Percentiles rank a stretch among this genome's conserved stretches.
These are phyloP conservation scores for Leptoteleia sp. DNA, from an alignment of 1,140 invertebrate species.

Conservation along the genomic window DNA sequence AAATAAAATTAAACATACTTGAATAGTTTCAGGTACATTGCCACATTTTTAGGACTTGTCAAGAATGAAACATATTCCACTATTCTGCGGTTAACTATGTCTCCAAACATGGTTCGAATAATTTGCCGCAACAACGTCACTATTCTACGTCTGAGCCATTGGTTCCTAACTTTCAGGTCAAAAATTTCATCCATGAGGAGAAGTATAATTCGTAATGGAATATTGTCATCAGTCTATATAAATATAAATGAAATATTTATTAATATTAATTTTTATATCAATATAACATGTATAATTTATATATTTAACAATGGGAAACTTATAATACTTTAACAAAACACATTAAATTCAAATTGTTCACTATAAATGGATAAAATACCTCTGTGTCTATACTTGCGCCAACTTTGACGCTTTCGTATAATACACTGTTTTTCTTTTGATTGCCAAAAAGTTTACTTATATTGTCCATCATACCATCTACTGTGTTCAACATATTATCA, in stretches of 20 bases:
- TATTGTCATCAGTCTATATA: conserved; percentile 88
- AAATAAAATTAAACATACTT: conserved; percentile 84
- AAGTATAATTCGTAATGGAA: conserved; percentile 92
- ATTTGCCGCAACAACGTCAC: conserved; percentile 90
- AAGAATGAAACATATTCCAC: conserved; percentile 94
- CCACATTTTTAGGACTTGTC: conserved; percentile 94
- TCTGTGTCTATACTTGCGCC: conserved; percentile 84
- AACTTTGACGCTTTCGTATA: conserved; percentile 83
- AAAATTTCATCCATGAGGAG: conserved; percentile 95
- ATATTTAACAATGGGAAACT: too few relatives aligned
- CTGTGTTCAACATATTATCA: conserved; percentile 89
- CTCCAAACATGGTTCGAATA: conserved; percentile 91
- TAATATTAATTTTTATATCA: too few relatives aligned
- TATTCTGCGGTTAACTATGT: conserved; percentile 94
- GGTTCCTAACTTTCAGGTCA: conserved; percentile 92
- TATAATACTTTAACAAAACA: too few relatives aligned
- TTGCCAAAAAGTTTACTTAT: conserved; percentile 83
- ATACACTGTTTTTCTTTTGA: conserved; percentile 77
- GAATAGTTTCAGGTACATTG: conserved; percentile 92
- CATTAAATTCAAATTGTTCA: conserved; percentile 6
- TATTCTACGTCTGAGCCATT: conserved; percentile 92
- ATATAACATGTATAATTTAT: too few relatives aligned
- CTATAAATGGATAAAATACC: conserved; percentile 64
- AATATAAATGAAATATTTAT: too few relatives aligned
- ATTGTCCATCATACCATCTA: conserved; percentile 91